phyloP scores from a whole-genome alignment of 2,888 invertebrate species.

The Hedychridium roseum region DNA sequence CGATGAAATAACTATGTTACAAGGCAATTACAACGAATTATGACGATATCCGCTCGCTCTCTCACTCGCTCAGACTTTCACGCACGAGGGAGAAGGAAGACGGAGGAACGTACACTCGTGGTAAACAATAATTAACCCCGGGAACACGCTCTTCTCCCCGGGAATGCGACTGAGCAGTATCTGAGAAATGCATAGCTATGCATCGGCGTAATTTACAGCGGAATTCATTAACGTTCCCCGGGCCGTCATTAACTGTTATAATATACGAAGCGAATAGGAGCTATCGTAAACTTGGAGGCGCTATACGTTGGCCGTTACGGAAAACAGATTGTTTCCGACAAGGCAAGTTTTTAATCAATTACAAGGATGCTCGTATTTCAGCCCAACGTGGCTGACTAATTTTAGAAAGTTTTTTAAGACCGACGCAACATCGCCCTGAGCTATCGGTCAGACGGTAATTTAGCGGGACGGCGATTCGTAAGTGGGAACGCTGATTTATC shows the following conservation, averaged over 20 bases:
- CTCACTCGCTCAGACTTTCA: background rate
- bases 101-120: conserved; percentile 26
- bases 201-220: conserved; percentile 40
- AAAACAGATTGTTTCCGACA: too few relatives aligned
- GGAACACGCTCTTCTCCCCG: conserved; percentile 25
- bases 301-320: too few relatives aligned
- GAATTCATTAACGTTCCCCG: conserved; percentile 38
- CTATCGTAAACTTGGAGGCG: too few relatives aligned
- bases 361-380: too few relatives aligned
- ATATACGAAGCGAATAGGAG: too few relatives aligned
- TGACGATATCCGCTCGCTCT: conserved; percentile 31
- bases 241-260: conserved; percentile 26
- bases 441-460: too few relatives aligned
- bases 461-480: too few relatives aligned
- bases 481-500: too few relatives aligned
- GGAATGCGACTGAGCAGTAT: conserved; percentile 38
- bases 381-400: too few relatives aligned
- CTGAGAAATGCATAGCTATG: conserved; percentile 39
- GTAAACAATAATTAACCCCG: conserved; percentile 47
- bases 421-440: too few relatives aligned
- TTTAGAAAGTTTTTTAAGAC: too few relatives aligned
- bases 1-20: conserved; percentile 45
- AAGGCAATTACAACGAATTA: conserved; percentile 49
- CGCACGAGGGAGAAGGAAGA: conserved; percentile 10
- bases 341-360: too few relatives aligned